Conservation (phyloP, 2,888 invertebrate genomes). For the Folsomia candida region DNA sequence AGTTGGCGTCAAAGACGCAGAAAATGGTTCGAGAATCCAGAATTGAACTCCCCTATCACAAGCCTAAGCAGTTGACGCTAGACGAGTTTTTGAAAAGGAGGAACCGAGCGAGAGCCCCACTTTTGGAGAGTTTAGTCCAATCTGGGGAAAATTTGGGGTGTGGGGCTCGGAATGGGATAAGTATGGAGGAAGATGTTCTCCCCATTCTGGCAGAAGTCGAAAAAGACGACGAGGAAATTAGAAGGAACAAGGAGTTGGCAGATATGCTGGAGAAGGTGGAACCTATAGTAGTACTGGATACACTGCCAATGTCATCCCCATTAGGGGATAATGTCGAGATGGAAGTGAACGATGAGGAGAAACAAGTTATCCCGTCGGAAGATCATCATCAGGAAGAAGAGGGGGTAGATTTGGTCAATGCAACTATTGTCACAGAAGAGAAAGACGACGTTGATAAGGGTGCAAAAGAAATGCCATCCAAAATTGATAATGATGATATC, state of each 20-base stretch:
- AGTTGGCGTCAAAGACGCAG: conserved; percentile 4
- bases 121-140: background rate
- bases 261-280: background rate
- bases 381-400: background rate
- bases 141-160: no score
- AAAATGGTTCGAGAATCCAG: conserved; percentile 7
- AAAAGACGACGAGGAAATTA: background rate
- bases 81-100: conserved; percentile 7
- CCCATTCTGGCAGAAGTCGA: background rate
- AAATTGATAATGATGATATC: no score
- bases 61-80: conserved; percentile 10
- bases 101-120: background rate
- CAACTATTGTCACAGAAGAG: no score
- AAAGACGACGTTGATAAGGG: no score
- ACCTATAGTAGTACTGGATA: background rate
- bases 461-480: no score
- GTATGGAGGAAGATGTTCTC: conserved; percentile 1
- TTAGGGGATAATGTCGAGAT: no score
- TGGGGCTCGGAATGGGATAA: background rate
- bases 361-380: background rate
- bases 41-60: background rate
- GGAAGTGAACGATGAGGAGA: no score
- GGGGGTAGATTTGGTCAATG: background rate
- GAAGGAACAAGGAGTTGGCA: background rate
- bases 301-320: no score